Conservation (phyloP, 2,888 invertebrate genomes). For the Dioctria linearis region DNA sequence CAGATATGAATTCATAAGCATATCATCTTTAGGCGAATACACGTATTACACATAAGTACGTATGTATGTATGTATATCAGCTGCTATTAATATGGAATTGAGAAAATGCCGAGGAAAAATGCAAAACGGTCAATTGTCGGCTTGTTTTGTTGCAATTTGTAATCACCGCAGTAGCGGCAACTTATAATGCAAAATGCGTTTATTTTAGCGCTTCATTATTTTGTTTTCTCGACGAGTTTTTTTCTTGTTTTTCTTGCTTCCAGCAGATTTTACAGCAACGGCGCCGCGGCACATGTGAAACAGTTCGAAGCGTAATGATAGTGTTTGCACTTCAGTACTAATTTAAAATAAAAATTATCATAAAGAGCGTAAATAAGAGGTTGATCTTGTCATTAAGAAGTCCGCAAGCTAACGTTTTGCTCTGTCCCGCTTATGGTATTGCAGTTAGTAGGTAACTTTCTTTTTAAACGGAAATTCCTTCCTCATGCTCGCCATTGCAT, state of each 20-base stretch:
- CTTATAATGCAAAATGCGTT: background rate
- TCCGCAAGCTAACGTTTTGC: background rate
- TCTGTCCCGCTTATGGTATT: background rate
- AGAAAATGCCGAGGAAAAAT: slow-evolving; percentile 8
- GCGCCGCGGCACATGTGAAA: slow-evolving; percentile 1
- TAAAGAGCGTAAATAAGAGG: slow-evolving; percentile 6
- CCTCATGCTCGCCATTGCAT: background rate
- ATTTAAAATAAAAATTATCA: slow-evolving; percentile 29
- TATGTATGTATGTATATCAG: background rate
- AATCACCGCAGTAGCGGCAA: slow-evolving; percentile 15
- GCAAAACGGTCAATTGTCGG: slow-evolving; percentile 27
- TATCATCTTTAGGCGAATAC: background rate
- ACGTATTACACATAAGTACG: no score
- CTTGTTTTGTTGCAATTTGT: slow-evolving; percentile 10
- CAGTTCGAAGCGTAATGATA: background rate
- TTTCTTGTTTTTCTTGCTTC: background rate
- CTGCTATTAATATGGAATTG: slow-evolving; percentile 17
- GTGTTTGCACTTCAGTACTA: slow-evolving; percentile 32
- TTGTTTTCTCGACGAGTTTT: background rate
- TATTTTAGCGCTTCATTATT: background rate
- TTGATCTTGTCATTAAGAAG: slow-evolving; percentile 4
- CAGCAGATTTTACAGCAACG: background rate
- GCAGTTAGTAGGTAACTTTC: slow-evolving; percentile 12
- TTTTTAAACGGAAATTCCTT: slow-evolving; percentile 4
- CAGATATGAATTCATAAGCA: slow-evolving; percentile 11